Evolutionary conservation across 2,797 vertebrate genomes (phyloP).

Genomic region (Sebastes oblongus): DNA sequence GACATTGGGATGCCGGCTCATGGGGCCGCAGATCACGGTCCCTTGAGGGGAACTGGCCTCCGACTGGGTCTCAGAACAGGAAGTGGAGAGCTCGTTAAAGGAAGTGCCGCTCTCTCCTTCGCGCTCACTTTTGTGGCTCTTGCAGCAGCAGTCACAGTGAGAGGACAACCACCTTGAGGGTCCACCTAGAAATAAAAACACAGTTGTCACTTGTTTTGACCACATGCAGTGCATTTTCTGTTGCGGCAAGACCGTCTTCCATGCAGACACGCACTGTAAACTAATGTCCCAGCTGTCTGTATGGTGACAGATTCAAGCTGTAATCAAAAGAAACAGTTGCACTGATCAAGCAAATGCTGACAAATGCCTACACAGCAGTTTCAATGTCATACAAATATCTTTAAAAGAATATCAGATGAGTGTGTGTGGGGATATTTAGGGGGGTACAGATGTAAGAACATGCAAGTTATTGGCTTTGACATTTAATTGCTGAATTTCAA

Average conservation of each 20-base stretch:
- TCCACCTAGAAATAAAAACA: slow-evolving; percentile 83
- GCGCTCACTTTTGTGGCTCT: slow-evolving; percentile 92
- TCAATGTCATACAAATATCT: slow-evolving; percentile 47
- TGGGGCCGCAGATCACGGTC: slow-evolving; percentile 92
- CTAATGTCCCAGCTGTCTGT: background rate
- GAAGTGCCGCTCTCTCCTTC: slow-evolving; percentile 97
- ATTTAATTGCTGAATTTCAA: slow-evolving; percentile 66
- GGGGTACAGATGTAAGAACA: slow-evolving; percentile 34
- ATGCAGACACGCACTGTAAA: slow-evolving; percentile 5
- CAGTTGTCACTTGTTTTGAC: slow-evolving; percentile 10
- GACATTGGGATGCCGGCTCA: slow-evolving; percentile 88
- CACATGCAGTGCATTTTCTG: background rate
- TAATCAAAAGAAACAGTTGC: slow-evolving; percentile 52
- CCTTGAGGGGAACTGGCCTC: slow-evolving; percentile 97
- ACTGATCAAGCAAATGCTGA: slow-evolving; percentile 53
- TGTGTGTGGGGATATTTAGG: slow-evolving; percentile 16
- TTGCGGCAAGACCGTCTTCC: background rate
- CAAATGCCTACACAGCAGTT: slow-evolving; percentile 51
- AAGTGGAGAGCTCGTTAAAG: slow-evolving; percentile 96
- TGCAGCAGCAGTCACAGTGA: slow-evolving; percentile 98
- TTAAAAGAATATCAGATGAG: slow-evolving; percentile 29
- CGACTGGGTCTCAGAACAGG: slow-evolving; percentile 97
- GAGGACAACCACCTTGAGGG: slow-evolving; percentile 92
- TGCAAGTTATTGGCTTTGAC: slow-evolving; percentile 51
- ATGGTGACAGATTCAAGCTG: slow-evolving; percentile 40